These are phyloP conservation scores for Ceuthmochares aereus DNA, from an alignment of 2,113 vertebrate species.

Conservation along the genomic window DNA sequence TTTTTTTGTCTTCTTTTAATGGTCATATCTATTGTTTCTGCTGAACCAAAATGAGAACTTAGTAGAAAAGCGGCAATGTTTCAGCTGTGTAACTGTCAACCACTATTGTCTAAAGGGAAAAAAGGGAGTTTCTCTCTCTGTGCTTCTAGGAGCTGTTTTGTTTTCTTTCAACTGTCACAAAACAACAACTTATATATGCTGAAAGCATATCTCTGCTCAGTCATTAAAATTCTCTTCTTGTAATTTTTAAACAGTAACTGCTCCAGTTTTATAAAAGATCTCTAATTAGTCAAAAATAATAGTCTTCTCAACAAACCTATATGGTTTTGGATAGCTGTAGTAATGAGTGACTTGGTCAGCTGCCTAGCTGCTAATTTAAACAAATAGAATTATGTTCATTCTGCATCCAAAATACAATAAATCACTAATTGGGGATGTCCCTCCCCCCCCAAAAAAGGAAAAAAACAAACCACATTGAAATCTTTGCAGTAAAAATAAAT, in stretches of 20 bases:
- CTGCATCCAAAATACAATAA: not conserved
- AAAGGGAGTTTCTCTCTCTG: not conserved
- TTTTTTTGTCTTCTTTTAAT: not conserved
- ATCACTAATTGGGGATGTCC: not conserved
- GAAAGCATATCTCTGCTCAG: not conserved
- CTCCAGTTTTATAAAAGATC: not conserved
- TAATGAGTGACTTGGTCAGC: not conserved
- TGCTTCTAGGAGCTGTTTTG: slow-evolving; percentile 7
- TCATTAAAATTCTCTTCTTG: not conserved
- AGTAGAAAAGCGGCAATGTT: not conserved
- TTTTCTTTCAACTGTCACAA: not conserved
- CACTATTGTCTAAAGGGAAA: not conserved
- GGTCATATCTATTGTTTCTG: not conserved
- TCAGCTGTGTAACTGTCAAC: slow-evolving; percentile 1
- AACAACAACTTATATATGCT: not conserved
- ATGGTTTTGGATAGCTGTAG: not conserved
- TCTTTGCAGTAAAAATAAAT: not conserved
- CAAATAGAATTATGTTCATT: not conserved
- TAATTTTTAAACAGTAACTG: not conserved
- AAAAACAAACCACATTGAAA: not conserved
- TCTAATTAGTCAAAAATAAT: not conserved
- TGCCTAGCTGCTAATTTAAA: not conserved
- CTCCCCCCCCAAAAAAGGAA: no score
- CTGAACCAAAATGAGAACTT: slow-evolving; percentile 8
- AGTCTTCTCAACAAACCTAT: not conserved